Conservation (phyloP, 2,113 vertebrate species). For the Ctenodactylus gundi region DNA sequence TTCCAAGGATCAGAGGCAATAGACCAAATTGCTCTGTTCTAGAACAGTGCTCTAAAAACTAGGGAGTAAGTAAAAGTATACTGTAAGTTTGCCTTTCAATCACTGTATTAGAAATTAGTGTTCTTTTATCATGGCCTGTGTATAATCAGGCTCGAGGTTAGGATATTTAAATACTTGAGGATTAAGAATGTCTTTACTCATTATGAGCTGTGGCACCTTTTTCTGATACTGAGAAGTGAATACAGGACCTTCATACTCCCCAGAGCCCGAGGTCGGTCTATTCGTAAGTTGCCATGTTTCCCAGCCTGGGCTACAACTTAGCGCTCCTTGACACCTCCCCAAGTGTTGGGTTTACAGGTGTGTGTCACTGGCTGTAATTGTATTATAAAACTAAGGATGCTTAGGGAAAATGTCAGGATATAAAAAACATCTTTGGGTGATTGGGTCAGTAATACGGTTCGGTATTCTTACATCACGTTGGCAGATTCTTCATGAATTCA, state of each 20-base stretch:
- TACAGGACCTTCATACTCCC: no score
- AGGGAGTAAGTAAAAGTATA: constrained; percentile 8
- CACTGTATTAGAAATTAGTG: neutral
- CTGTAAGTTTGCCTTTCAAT: neutral
- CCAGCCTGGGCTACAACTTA: neutral
- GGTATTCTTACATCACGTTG: neutral
- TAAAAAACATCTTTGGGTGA: neutral
- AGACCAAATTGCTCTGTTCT: neutral
- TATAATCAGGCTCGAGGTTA: no score
- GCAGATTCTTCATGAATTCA: neutral
- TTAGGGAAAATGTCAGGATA: constrained; percentile 32
- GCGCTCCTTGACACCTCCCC: no score
- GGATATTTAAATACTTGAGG: no score
- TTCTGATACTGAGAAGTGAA: no score
- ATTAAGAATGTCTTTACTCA: constrained; percentile 7
- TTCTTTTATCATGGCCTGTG: neutral
- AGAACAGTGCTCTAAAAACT: constrained; percentile 25
- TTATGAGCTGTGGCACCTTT: no score
- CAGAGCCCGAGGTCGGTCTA: no score
- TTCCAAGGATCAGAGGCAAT: neutral
- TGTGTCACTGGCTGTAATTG: no score
- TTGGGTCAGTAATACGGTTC: neutral
- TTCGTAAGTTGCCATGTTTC: neutral
- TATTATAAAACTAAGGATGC: no score
- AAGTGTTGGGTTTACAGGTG: no score